Evolutionary conservation across 2,113 vertebrate genomes (phyloP), one percentile per base, ranked within the genome.

Genomic region (Kryptolebias marmoratus): DNA sequence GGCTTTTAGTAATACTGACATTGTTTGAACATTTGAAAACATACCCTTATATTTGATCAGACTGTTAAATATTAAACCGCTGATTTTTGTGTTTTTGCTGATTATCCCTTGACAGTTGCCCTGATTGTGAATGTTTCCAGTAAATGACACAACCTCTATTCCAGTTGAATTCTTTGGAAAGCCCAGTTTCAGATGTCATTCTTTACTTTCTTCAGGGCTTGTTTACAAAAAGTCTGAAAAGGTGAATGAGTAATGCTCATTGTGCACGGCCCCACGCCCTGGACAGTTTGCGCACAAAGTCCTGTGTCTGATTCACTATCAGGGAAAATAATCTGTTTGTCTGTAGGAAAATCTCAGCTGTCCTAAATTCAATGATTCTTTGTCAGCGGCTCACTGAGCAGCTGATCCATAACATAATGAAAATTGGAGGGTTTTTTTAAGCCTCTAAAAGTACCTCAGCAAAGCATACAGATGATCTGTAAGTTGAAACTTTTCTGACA

Each of bases 191-290:
- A 57, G 28, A 54, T 2, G 36, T 39, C 62, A 60, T 47, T 69
- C 32, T 60, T 67, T 10, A 55, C 45, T 48, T 71, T 59, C 65
- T 54, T 67, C 31, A 59, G 30, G 4, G 47, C 42, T 16, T 73
- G 71, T 84, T 84, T 84, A 81, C 75, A 75, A 73, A 53, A 73
- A 66, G 9, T 67, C 67, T 80, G 72, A 78, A 88, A 80, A 64
- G 79, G 71, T 54, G 27, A 75, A 73, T 88, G 74, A 89, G 56
- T 63, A 81, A 80, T 73, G 32, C 61, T 47, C 48, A 57, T 73
- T 69, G 61, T 78, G 45, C n/a, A 0, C 2, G 15, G 68, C 5
- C 13, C 49, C 67, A 84, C 75, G 10, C 85, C 78, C 80, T 10
- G 16, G 18, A 2, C 71, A 58, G 1, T 63, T 65, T 77, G 80